Conservation (phyloP, 1,140 invertebrate genomes). For the Hylyphantes graminicola region DNA sequence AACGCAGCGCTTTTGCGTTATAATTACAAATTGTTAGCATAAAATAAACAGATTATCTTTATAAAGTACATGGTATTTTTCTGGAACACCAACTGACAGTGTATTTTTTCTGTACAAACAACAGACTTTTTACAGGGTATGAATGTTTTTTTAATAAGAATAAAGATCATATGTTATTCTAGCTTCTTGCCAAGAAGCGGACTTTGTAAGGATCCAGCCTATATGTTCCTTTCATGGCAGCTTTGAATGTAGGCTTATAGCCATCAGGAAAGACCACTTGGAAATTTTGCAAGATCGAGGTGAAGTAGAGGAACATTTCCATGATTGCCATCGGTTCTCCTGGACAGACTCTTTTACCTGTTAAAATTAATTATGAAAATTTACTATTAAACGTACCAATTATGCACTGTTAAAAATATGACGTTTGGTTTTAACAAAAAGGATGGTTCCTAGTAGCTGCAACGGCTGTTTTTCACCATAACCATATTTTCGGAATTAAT, state of each 20-base stretch:
- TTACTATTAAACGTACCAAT: not conserved
- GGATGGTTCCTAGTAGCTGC: no score
- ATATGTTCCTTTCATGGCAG: slow-evolving; percentile 1
- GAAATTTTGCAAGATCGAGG: slow-evolving; percentile 60
- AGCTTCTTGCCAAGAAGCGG: slow-evolving; percentile 13
- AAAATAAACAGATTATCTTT: not conserved
- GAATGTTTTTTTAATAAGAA: not conserved
- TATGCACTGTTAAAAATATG: no score
- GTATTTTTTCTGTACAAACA: not conserved
- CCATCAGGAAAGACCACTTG: slow-evolving; percentile 28
- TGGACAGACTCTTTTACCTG: slow-evolving; percentile 60
- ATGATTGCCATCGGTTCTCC: slow-evolving; percentile 60
- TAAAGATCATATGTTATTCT: not conserved
- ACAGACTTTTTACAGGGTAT: not conserved
- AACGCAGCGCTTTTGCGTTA: not conserved
- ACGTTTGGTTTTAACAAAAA: no score
- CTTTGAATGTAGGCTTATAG: slow-evolving; percentile 39
- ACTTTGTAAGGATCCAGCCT: slow-evolving; percentile 16
- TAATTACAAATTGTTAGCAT: not conserved
- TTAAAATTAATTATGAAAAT: slow-evolving; percentile 12
- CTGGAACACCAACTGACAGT: not conserved
- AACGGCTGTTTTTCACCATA: no score
- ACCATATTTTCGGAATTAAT: no score
- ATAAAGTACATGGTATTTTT: not conserved
- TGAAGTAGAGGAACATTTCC: slow-evolving; percentile 62